Conservation (phyloP, 23 tunicate genomes). For the Trididemnum miniatum region DNA sequence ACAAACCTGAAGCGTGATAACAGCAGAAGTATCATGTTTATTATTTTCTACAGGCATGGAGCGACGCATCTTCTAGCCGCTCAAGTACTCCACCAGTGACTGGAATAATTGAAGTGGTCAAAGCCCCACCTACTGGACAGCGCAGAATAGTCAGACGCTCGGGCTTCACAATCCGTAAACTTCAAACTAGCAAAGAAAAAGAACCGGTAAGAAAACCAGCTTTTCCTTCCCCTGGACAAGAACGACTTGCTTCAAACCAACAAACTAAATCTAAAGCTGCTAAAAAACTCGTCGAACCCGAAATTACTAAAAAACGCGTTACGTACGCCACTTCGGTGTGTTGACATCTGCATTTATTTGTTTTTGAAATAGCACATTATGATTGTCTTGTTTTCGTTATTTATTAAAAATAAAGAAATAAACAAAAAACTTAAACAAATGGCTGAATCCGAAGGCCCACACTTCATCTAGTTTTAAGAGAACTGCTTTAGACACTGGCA, state of each 20-base stretch:
- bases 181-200: conserved; percentile 23
- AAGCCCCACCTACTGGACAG: conserved; percentile 79
- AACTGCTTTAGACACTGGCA: no score
- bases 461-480: no score
- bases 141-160: conserved; percentile 66
- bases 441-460: no score
- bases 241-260: background rate
- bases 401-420: no score
- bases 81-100: conserved; percentile 80
- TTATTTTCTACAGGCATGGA: conserved; percentile 77
- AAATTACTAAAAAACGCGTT: background rate
- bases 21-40: no score
- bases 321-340: conserved; percentile 7
- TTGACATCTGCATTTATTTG: no score
- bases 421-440: no score
- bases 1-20: no score
- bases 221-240: background rate
- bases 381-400: no score
- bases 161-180: conserved; percentile 53
- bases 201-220: background rate
- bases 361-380: no score
- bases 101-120: conserved; percentile 80
- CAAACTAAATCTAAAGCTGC: background rate
- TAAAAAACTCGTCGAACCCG: background rate
- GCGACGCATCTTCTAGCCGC: conserved; percentile 82